phyloP scores from a whole-genome alignment of 2,797 vertebrate genomes.

The Schizopygopsis pylzovi region DNA sequence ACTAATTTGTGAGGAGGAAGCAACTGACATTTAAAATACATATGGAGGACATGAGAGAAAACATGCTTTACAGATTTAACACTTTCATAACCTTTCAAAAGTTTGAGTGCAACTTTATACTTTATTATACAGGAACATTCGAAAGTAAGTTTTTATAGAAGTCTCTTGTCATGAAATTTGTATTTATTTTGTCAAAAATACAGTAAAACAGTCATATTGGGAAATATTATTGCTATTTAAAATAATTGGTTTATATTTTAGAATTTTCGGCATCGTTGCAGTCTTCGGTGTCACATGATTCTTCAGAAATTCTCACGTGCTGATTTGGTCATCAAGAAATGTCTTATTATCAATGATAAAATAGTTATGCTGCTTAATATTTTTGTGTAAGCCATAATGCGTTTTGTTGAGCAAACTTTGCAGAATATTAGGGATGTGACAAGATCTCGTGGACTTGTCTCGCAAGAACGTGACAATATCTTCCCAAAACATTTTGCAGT shows the following conservation, averaged over 20 bases:
- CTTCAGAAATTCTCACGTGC: not conserved
- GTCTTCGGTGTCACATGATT: not conserved
- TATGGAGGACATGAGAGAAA: not conserved
- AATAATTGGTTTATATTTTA: not conserved
- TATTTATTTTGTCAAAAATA: not conserved
- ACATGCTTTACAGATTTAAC: not conserved
- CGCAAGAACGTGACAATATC: too few species aligned
- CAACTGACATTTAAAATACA: constrained; percentile 55
- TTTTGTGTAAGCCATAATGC: not conserved
- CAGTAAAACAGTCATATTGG: not conserved
- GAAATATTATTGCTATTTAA: not conserved
- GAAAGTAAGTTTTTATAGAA: not conserved
- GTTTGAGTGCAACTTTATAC: not conserved
- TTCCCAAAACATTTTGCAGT: too few species aligned
- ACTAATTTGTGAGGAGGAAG: constrained; percentile 46
- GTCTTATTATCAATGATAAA: not conserved
- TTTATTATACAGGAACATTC: not conserved
- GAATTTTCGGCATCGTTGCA: not conserved
- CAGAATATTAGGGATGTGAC: too few species aligned
- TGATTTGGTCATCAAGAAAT: not conserved
- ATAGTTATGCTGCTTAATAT: not conserved
- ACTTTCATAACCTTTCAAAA: not conserved
- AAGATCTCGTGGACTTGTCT: too few species aligned
- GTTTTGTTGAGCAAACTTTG: not conserved
- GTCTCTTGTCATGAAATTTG: not conserved